Conservation (phyloP, 2,797 vertebrate genomes). For the Selene dorsalis region DNA sequence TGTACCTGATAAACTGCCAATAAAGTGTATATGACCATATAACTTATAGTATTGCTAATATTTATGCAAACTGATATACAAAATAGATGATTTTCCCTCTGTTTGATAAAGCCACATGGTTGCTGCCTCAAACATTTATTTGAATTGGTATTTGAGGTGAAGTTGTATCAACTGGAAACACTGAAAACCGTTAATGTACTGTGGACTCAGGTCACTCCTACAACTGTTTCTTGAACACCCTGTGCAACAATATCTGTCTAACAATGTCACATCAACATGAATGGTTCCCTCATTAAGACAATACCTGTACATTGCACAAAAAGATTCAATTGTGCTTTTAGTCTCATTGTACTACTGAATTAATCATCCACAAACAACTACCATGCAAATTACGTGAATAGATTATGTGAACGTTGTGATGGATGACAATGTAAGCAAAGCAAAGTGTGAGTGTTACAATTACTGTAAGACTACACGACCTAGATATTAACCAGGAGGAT, state of each 20-base stretch:
- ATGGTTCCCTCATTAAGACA: neutral
- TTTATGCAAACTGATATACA: constrained; percentile 42
- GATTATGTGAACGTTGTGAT: constrained; percentile 10
- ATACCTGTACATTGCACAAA: constrained; percentile 17
- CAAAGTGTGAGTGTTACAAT: constrained; percentile 26
- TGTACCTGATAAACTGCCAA: constrained; percentile 5
- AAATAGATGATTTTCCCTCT: constrained; percentile 25
- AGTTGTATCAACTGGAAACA: constrained; percentile 24
- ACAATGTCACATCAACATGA: constrained; percentile 41
- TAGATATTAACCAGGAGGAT: constrained; percentile 25
- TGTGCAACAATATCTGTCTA: neutral
- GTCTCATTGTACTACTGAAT: neutral
- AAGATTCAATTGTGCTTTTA: neutral
- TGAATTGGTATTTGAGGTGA: constrained; percentile 29
- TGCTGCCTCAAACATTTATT: constrained; percentile 52
- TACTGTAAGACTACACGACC: constrained; percentile 20
- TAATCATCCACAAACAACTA: neutral
- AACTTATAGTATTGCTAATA: constrained; percentile 18
- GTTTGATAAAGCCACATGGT: constrained; percentile 36
- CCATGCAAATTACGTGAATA: neutral
- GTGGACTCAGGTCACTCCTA: constrained; percentile 82
- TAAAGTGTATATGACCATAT: constrained; percentile 15
- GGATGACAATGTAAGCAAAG: constrained; percentile 30
- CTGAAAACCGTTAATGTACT: constrained; percentile 27
- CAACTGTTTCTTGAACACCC: constrained; percentile 36